Evolutionary conservation across 2,888 invertebrate genomes (phyloP).

Genomic region (Ametastegia equiseti): DNA sequence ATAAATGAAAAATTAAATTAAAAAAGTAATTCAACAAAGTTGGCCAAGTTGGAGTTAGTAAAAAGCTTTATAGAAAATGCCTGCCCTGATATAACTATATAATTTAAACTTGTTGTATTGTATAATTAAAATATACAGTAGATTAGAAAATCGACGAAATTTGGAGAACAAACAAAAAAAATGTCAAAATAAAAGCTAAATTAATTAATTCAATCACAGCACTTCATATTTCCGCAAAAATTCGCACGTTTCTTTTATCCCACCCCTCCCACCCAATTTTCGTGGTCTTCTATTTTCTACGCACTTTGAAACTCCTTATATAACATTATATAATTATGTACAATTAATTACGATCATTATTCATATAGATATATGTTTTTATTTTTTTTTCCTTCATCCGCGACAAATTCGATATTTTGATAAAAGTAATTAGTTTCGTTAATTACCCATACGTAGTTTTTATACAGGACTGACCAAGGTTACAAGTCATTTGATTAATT

Average conservation of each 20-base stretch:
- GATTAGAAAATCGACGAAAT: too few species aligned
- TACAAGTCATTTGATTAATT: slow-evolving; percentile 54
- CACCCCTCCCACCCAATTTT: neutral
- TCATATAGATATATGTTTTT: too few species aligned
- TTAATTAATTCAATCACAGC: slow-evolving; percentile 57
- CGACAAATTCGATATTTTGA: neutral
- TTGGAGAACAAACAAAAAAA: slow-evolving; percentile 53
- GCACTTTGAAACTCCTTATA: too few species aligned
- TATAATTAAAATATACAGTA: slow-evolving; percentile 54
- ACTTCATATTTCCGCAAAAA: slow-evolving; percentile 59
- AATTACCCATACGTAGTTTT: neutral
- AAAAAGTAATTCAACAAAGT: neutral
- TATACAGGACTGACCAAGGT: slow-evolving; percentile 69
- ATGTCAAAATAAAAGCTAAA: slow-evolving; percentile 52
- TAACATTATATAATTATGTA: too few species aligned
- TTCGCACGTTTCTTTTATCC: neutral
- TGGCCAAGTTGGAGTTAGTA: slow-evolving; percentile 63
- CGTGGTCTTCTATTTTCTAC: too few species aligned
- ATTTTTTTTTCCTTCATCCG: too few species aligned
- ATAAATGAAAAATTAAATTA: neutral
- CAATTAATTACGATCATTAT: neutral
- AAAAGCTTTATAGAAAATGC: slow-evolving; percentile 59
- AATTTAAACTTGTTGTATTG: neutral
- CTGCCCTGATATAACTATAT: neutral
- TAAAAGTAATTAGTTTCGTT: neutral